Evolutionary conservation across 2,888 invertebrate species (phyloP).

Genomic region (Ectropis crepuscularia): DNA sequence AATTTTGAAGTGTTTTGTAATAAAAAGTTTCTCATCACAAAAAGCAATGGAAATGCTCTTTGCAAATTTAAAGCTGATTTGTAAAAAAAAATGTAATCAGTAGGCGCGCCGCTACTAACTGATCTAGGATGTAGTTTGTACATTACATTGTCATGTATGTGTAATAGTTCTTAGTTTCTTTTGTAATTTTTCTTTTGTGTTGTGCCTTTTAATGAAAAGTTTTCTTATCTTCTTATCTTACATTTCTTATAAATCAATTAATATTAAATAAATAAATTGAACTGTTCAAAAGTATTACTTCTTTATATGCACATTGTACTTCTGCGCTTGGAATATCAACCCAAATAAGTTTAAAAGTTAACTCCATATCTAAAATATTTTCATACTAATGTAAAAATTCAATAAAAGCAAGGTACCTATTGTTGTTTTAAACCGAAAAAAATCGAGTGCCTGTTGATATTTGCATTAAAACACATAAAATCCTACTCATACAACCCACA

Average conservation of each 20-base stretch:
- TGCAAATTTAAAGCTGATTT: background rate
- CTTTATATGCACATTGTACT: too few species aligned
- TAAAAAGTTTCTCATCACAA: background rate
- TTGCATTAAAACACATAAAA: conserved; percentile 15
- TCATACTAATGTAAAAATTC: conserved; percentile 1
- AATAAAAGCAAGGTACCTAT: background rate
- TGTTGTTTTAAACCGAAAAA: background rate
- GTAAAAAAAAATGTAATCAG: too few species aligned
- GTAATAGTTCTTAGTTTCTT: too few species aligned
- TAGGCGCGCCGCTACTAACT: too few species aligned
- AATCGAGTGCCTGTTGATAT: background rate
- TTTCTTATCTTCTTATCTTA: too few species aligned
- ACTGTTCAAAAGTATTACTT: too few species aligned
- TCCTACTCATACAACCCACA: background rate
- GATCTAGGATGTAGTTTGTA: too few species aligned
- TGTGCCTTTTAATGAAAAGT: too few species aligned
- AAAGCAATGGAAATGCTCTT: background rate
- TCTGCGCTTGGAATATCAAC: background rate
- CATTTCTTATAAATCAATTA: too few species aligned
- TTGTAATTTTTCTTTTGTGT: too few species aligned
- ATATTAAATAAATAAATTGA: too few species aligned
- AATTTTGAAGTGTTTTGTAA: background rate
- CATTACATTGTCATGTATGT: too few species aligned
- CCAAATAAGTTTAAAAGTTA: background rate
- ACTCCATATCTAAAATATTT: background rate